Evolutionary conservation across 2,888 invertebrate species (phyloP), one percentile per base, ranked within the genome.

Genomic region (Diadegma fenestrale): DNA sequence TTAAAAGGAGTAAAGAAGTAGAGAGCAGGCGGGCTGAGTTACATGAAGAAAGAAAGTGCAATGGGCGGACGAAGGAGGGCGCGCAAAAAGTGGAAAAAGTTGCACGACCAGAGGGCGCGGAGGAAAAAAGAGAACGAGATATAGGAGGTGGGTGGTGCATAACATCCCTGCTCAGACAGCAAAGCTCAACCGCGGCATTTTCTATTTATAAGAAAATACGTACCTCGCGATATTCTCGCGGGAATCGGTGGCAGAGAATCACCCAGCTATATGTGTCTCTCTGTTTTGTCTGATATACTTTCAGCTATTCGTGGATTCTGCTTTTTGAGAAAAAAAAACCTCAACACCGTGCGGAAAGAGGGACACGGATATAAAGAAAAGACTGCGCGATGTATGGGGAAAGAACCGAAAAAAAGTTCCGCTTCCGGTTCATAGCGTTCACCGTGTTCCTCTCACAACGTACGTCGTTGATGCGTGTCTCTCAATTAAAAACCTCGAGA

Each of bases 171-270:
- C 80, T 82, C 82, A 80, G 82, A 82, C 76, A 54, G 66, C 54
- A 80, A 80, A 82, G 80, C 86, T 81, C 84, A 78, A 83, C 66
- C 84, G 87, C 88, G 87, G 89, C 90, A 91, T 91, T 91, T 91
- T 91, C 89, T 90, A 91, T 92, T 92, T 91, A 90, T 90, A 91
- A 92, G 92, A 91, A 91, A 91, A 92, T 89, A 91, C 89, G 88
- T 86, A 86, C 87, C 88, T 63, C 82, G 89, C 58, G 33, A 87
- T 87, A 83, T 86, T 84, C 88, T 86, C 89, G 84, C 68, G 88
- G 87, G 88, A 85, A 85, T 84, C 72, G 79, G 82, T 69, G 48
- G 33, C 73, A 33, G 51, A 61, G 81, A 66, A 72, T 81, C 73
- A 68, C 43, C 43, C 41, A 41, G 73, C 63, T 79, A 72, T 77